Conservation (phyloP, 2,888 invertebrate species). For the Netelia fuscicornis region DNA sequence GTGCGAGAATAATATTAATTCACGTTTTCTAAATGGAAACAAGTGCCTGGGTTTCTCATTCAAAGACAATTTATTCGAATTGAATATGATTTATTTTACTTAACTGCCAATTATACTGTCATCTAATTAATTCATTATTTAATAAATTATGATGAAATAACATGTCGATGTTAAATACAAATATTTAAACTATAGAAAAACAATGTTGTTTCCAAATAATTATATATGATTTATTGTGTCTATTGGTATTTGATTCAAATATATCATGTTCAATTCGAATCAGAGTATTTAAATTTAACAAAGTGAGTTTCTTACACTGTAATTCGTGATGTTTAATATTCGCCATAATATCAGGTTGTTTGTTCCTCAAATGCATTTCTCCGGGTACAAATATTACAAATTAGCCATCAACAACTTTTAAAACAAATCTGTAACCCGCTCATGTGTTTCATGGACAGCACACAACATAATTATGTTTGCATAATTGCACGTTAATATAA, state of each 20-base stretch:
- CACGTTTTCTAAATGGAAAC: not conserved
- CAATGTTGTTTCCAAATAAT: not conserved
- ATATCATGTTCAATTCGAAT: not conserved
- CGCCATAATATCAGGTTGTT: conserved; percentile 56
- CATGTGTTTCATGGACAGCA: conserved; percentile 17
- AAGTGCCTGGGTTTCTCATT: conserved; percentile 12
- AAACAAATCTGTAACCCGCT: conserved; percentile 31
- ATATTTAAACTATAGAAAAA: no score
- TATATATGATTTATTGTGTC: not conserved
- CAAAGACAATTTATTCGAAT: conserved; percentile 12
- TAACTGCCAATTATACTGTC: not conserved
- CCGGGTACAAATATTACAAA: conserved; percentile 42
- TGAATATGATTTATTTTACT: not conserved
- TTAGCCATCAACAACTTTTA: conserved; percentile 42
- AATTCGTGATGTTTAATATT: conserved; percentile 26
- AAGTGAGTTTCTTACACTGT: conserved; percentile 22
- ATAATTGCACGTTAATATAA: not conserved
- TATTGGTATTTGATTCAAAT: not conserved
- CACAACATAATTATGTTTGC: not conserved
- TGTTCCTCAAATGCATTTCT: conserved; percentile 56
- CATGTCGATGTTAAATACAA: no score
- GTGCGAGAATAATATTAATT: not conserved
- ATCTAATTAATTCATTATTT: not conserved
- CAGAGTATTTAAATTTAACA: conserved; percentile 2
- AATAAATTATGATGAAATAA: not conserved